Evolutionary conservation across 2,888 invertebrate species (phyloP).

Genomic region (Tuta absoluta): DNA sequence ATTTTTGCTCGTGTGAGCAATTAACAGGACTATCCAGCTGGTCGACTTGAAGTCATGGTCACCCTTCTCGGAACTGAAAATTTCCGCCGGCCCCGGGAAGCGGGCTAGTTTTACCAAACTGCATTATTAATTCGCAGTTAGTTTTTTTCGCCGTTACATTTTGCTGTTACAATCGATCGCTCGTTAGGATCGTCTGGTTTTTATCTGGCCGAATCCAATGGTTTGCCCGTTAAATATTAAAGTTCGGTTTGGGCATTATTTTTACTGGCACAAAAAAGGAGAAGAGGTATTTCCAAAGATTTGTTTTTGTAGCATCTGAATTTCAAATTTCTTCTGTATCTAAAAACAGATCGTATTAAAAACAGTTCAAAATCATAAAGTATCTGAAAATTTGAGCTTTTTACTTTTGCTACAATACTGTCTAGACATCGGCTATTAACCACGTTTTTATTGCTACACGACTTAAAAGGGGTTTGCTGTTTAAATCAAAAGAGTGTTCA

Average conservation of each 20-base stretch:
- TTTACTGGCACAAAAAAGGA: not conserved
- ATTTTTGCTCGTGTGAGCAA: too few relatives aligned
- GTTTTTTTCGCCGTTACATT: conserved; percentile 55
- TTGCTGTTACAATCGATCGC: conserved; percentile 56
- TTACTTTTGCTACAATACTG: not conserved
- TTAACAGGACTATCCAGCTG: not conserved
- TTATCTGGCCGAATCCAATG: conserved; percentile 38
- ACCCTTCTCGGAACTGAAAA: not conserved
- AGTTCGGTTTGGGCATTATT: not conserved
- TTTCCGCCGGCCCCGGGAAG: conserved; percentile 26
- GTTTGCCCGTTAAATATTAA: conserved; percentile 42
- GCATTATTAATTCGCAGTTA: conserved; percentile 61
- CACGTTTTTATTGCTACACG: not conserved
- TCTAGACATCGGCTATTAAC: not conserved
- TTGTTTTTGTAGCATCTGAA: not conserved
- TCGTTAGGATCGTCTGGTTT: conserved; percentile 56
- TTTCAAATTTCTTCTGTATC: too few relatives aligned
- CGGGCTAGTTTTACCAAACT: conserved; percentile 43
- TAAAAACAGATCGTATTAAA: too few relatives aligned
- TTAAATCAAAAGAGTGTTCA: not conserved
- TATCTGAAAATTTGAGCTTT: too few relatives aligned
- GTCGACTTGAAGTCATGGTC: not conserved
- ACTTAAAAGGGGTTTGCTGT: not conserved
- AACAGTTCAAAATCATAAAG: too few relatives aligned
- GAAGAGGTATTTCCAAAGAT: not conserved